A percentile compares a stretch with the other conserved stretches of the same genome.
phyloP scores from a whole-genome alignment of 1,140 invertebrate species.

The Mercenaria mercenaria region DNA sequence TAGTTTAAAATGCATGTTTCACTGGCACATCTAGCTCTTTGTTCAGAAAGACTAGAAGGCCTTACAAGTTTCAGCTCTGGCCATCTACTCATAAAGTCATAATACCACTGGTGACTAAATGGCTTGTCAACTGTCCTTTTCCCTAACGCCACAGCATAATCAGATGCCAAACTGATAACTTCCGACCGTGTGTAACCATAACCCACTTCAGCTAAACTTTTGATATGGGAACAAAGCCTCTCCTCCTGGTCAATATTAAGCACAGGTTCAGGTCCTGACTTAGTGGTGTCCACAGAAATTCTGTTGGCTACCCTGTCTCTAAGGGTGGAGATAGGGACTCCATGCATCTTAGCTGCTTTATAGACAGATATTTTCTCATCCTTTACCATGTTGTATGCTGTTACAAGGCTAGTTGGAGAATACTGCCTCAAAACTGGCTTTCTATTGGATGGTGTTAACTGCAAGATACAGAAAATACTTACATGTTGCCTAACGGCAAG shows the following conservation, averaged over 20 bases:
- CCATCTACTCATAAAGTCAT: neutral
- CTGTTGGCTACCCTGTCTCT: neutral
- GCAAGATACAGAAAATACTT: no score
- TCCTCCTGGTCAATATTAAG: neutral
- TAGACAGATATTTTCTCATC: neutral
- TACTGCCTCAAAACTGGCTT: no score
- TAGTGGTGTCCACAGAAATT: neutral
- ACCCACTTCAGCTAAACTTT: neutral
- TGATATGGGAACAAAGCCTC: neutral
- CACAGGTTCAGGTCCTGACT: neutral
- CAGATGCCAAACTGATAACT: neutral
- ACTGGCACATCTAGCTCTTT: no score
- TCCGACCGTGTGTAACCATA: neutral
- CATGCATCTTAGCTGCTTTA: neutral
- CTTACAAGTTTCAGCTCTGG: neutral
- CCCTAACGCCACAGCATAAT: neutral
- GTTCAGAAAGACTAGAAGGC: neutral
- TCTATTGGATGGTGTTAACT: no score
- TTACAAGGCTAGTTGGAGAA: no score
- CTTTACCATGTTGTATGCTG: neutral
- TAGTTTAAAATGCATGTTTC: no score
- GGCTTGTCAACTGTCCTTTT: neutral
- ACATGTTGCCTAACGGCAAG: no score
- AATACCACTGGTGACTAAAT: neutral
- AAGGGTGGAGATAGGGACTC: neutral